Percentiles rank a stretch among this genome's conserved stretches.
Evolutionary conservation across 2,797 vertebrate genomes (phyloP).

Genomic region (Notolepis coatsorum): DNA sequence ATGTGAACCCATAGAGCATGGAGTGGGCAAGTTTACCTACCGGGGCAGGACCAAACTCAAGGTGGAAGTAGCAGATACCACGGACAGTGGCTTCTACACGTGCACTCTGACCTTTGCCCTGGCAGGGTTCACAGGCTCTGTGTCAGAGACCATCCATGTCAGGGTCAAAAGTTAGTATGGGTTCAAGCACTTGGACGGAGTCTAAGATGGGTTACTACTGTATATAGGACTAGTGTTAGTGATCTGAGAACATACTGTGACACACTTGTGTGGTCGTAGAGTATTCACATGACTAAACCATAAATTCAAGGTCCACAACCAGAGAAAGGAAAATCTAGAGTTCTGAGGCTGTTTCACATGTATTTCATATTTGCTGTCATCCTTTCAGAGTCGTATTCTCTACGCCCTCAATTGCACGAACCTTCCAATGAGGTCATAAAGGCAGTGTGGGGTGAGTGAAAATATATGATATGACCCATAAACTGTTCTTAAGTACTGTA

Average conservation of each 20-base stretch:
- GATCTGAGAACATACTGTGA: too few relatives aligned
- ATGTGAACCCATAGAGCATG: constrained; percentile 47
- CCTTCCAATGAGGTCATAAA: constrained; percentile 79
- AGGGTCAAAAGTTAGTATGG: constrained; percentile 34
- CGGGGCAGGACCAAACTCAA: constrained; percentile 1
- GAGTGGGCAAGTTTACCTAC: not conserved
- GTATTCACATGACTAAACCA: not conserved
- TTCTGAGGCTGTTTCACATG: not conserved
- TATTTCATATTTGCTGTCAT: constrained; percentile 4
- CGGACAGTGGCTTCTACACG: constrained; percentile 35
- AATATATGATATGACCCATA: not conserved
- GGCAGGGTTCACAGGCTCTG: constrained; percentile 19
- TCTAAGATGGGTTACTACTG: not conserved
- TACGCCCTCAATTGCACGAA: constrained; percentile 75
- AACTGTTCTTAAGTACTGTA: too few relatives aligned
- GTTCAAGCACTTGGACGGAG: not conserved
- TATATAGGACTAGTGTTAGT: not conserved
- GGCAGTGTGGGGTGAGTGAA: constrained; percentile 79
- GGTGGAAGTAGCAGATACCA: not conserved
- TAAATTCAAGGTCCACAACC: not conserved
- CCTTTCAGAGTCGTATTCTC: constrained; percentile 43
- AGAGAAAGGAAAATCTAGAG: not conserved
- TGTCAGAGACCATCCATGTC: constrained; percentile 61
- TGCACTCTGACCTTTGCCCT: constrained; percentile 64
- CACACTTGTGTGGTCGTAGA: not conserved